These are phyloP conservation scores for Podabrus alpinus DNA, from an alignment of 2,888 invertebrate genomes.

Conservation along the genomic window DNA sequence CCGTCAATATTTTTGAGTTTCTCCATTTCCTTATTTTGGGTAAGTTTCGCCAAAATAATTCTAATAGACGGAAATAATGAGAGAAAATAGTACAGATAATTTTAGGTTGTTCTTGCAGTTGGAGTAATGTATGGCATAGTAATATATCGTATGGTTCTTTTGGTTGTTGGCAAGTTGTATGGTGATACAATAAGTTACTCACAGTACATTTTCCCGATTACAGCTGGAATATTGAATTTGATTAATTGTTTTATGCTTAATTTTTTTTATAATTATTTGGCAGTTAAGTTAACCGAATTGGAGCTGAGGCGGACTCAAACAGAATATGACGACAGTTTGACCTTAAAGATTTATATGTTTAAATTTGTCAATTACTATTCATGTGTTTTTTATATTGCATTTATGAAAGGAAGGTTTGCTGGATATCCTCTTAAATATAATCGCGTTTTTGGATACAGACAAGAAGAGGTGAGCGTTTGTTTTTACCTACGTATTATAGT, in stretches of 20 bases:
- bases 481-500: no score
- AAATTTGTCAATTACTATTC: constrained; percentile 91
- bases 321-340: constrained; percentile 84
- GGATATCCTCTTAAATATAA: constrained; percentile 80
- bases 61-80: not conserved
- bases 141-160: constrained; percentile 72
- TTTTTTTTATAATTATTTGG: constrained; percentile 67
- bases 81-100: not conserved
- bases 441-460: constrained; percentile 69
- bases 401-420: constrained; percentile 76
- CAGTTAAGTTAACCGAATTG: constrained; percentile 71
- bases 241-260: constrained; percentile 77
- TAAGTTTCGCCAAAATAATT: constrained; percentile 35
- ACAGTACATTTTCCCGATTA: constrained; percentile 71
- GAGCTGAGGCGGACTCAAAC: constrained; percentile 80
- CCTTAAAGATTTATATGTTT: constrained; percentile 83
- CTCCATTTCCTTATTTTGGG: constrained; percentile 65
- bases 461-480: constrained; percentile 65
- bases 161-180: constrained; percentile 63
- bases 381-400: constrained; percentile 84
- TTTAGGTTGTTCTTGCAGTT: constrained; percentile 68
- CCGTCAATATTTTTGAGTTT: constrained; percentile 73
- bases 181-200: constrained; percentile 60
- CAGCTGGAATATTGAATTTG: constrained; percentile 79
- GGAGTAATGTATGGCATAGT: constrained; percentile 77